Evolutionary conservation across 2,888 invertebrate species (phyloP).

Genomic region (Euproctis similis): DNA sequence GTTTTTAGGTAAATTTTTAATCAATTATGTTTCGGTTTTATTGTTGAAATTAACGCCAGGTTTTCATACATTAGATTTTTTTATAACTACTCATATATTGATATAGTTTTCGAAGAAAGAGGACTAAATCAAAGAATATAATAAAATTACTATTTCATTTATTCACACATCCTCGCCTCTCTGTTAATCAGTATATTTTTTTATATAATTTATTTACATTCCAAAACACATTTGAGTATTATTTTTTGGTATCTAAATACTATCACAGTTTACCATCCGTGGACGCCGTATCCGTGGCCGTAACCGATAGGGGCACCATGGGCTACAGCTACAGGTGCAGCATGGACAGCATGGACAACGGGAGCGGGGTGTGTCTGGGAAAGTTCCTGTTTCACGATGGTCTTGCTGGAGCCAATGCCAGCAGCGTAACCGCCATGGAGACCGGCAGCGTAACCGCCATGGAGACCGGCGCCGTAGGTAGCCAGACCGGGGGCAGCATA

Average conservation of each 20-base stretch:
- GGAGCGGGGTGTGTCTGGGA: conserved; percentile 60
- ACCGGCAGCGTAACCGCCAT: conserved; percentile 24
- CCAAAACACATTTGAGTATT: conserved; percentile 61
- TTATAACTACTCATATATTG: background rate
- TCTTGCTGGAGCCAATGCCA: conserved; percentile 38
- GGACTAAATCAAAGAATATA: too few relatives aligned
- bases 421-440: conserved; percentile 26
- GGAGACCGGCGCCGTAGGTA: conserved; percentile 19
- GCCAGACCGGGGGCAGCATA: conserved; percentile 26
- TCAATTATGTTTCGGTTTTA: conserved; percentile 8
- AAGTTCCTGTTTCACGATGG: conserved; percentile 51
- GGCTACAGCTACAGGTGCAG: conserved; percentile 30
- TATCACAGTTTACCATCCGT: conserved; percentile 72
- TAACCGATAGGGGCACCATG: conserved; percentile 27
- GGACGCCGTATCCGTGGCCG: conserved; percentile 29
- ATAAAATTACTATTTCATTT: conserved; percentile 55
- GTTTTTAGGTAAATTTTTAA: conserved; percentile 12
- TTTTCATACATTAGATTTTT: too few relatives aligned
- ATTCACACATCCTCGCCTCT: conserved; percentile 71
- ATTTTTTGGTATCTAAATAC: conserved; percentile 56
- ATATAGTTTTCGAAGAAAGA: background rate
- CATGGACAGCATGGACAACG: conserved; percentile 25
- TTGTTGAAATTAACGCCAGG: conserved; percentile 4
- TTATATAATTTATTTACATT: conserved; percentile 62
- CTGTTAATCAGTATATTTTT: conserved; percentile 51